These are phyloP conservation scores for Chunga burmeisteri DNA, from an alignment of 2,113 vertebrate genomes.

Conservation along the genomic window DNA sequence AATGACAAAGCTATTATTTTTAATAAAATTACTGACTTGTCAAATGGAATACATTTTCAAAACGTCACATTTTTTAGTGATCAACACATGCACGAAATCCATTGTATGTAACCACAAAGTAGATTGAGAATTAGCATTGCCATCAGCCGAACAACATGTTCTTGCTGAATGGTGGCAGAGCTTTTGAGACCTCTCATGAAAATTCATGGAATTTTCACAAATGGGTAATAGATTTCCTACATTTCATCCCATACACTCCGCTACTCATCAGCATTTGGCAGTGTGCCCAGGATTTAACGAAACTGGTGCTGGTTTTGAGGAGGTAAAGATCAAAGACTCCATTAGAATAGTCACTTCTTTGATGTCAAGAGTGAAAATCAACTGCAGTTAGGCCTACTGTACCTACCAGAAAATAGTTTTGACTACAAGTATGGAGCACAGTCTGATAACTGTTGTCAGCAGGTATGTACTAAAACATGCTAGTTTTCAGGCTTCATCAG, in stretches of 20 bases:
- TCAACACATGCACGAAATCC: background rate
- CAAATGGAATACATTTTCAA: background rate
- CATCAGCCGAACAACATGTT: background rate
- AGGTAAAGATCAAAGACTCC: conserved; percentile 33
- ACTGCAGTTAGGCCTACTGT: background rate
- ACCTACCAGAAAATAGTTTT: background rate
- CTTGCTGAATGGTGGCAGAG: background rate
- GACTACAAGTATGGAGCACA: background rate
- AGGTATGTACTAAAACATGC: background rate
- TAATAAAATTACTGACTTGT: background rate
- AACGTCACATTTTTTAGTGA: background rate
- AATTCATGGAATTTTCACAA: conserved; percentile 15
- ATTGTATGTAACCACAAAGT: background rate
- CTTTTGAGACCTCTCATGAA: background rate
- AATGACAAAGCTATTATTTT: background rate
- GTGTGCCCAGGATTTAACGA: background rate
- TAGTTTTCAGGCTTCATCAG: background rate
- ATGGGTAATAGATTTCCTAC: background rate
- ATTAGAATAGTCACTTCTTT: conserved; percentile 4
- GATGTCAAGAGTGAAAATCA: background rate
- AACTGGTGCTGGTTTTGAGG: background rate
- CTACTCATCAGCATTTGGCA: conserved; percentile 16
- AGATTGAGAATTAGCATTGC: background rate
- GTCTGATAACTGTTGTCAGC: background rate
- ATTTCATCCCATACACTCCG: background rate